phyloP scores from a whole-genome alignment of 2,888 invertebrate species.

The Eristalinus aeneus region DNA sequence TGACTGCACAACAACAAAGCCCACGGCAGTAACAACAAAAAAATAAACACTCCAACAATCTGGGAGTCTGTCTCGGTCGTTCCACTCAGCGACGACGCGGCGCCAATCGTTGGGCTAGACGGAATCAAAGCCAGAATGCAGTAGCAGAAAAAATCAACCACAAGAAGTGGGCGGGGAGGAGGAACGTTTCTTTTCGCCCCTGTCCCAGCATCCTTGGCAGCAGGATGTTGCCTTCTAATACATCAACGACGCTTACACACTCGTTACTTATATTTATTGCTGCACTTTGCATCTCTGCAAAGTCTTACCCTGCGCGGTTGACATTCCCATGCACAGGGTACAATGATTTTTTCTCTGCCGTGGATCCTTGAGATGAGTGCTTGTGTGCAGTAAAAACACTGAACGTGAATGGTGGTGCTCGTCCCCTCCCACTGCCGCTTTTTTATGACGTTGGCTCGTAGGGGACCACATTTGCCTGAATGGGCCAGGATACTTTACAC shows the following conservation, averaged over 20 bases:
- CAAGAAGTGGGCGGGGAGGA: not conserved
- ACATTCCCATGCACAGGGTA: slow-evolving; percentile 14
- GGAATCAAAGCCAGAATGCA: slow-evolving; percentile 12
- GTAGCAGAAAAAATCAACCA: slow-evolving; percentile 4
- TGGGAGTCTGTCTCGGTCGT: slow-evolving; percentile 57
- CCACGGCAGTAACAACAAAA: not conserved
- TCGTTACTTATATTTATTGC: slow-evolving; percentile 67
- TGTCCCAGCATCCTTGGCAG: slow-evolving; percentile 15
- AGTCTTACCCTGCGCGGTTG: not conserved
- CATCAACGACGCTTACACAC: slow-evolving; percentile 65
- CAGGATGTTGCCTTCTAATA: slow-evolving; percentile 61
- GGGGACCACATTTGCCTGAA: slow-evolving; percentile 53
- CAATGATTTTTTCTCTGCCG: slow-evolving; percentile 35
- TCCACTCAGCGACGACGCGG: slow-evolving; percentile 33
- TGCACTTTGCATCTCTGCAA: slow-evolving; percentile 62
- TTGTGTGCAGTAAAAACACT: slow-evolving; percentile 37
- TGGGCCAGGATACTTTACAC: slow-evolving; percentile 44
- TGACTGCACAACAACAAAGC: not conserved
- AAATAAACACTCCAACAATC: not conserved
- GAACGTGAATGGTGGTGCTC: slow-evolving; percentile 16
- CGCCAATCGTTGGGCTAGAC: slow-evolving; percentile 58
- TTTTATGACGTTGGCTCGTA: slow-evolving; percentile 21
- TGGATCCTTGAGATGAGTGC: slow-evolving; percentile 20
- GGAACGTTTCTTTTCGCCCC: not conserved
- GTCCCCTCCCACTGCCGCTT: not conserved